Percentiles rank a stretch among this genome's conserved stretches.
These are phyloP conservation scores for Diacarnus erythraeanus DNA, from an alignment of 37 sponge, comb jelly and placozoan genomes.

Conservation along the genomic window DNA sequence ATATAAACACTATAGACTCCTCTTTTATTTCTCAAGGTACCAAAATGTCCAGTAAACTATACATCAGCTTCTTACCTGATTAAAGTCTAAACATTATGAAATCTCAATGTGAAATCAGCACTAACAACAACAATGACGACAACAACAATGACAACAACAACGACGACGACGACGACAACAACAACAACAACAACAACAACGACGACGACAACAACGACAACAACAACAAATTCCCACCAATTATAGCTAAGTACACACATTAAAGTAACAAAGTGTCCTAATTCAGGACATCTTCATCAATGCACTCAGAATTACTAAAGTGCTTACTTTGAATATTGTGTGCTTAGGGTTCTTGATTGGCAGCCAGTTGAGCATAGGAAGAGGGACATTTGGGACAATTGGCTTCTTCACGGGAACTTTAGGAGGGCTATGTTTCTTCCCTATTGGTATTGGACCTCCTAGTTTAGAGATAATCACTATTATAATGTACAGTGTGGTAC, in stretches of 20 bases:
- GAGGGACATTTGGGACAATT: constrained; percentile 58
- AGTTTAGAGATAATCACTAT: too few species aligned
- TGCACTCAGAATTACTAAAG: too few species aligned
- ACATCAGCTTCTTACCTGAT: too few species aligned
- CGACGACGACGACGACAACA: not conserved
- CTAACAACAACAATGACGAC: too few species aligned
- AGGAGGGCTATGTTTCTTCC: not conserved
- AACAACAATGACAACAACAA: too few species aligned
- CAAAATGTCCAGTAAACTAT: too few species aligned
- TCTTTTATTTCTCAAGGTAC: too few species aligned
- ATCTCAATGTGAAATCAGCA: too few species aligned
- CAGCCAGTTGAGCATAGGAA: constrained; percentile 82
- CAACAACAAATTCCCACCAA: not conserved
- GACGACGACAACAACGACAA: not conserved
- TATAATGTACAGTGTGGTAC: too few species aligned
- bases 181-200: not conserved
- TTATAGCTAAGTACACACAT: not conserved
- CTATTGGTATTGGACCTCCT: too few species aligned
- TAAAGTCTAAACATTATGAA: too few species aligned
- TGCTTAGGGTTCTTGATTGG: constrained; percentile 55
- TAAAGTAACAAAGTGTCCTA: not conserved
- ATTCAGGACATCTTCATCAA: not conserved
- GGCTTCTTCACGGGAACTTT: constrained; percentile 36
- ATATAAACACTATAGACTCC: too few species aligned
- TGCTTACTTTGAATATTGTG: constrained; percentile 67